These are phyloP conservation scores for Caerostris darwini DNA, from an alignment of 1,140 invertebrate species.

Conservation along the genomic window DNA sequence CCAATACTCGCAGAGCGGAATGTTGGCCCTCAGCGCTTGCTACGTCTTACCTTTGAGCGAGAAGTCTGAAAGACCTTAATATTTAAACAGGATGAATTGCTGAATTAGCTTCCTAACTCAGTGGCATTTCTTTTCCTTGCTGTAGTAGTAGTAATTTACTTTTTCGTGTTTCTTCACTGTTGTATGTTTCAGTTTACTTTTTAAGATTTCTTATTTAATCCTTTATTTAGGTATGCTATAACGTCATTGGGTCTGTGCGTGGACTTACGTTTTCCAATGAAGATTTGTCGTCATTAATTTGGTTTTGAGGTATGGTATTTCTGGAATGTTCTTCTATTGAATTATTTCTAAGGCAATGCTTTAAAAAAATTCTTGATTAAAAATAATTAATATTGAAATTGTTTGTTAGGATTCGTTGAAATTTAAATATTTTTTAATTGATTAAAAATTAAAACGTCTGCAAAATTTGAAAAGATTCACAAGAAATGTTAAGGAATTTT, in stretches of 20 bases:
- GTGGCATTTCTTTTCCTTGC: background rate
- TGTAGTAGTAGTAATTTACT: background rate
- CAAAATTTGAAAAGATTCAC: no score
- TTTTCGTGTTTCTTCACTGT: no score
- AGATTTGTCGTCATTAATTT: no score
- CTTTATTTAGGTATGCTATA: background rate
- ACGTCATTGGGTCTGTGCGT: background rate
- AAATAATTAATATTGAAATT: no score
- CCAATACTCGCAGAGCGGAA: constrained; percentile 11
- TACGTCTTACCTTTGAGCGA: background rate
- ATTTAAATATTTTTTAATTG: no score
- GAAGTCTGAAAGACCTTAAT: constrained; percentile 20
- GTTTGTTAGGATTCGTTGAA: no score
- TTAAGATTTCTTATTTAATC: background rate
- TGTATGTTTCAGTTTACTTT: constrained; percentile 3
- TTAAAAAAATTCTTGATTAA: no score
- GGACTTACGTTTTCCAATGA: background rate
- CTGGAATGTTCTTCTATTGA: no score
- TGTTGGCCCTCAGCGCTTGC: background rate
- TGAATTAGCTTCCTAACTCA: constrained; percentile 37
- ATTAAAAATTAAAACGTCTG: no score
- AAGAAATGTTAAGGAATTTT: no score
- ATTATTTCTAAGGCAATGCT: no score
- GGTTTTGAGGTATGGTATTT: no score
- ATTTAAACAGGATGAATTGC: constrained; percentile 62